Evolutionary conservation across 2,797 vertebrate species (phyloP).

Genomic region (Vipera latastei): DNA sequence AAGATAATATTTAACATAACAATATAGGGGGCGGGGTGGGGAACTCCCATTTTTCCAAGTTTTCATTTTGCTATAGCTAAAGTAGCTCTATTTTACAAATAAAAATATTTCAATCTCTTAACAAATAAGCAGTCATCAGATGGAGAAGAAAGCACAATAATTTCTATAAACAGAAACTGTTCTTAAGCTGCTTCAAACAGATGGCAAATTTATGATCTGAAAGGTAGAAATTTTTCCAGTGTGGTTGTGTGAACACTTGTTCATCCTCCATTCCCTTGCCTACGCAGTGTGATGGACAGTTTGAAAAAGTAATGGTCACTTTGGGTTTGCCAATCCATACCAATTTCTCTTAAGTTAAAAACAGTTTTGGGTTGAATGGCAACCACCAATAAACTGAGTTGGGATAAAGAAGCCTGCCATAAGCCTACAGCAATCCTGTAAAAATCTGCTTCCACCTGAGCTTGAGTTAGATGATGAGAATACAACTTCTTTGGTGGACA

Average conservation of each 20-base stretch:
- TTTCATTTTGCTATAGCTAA: neutral
- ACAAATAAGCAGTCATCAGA: neutral
- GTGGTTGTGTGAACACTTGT: neutral
- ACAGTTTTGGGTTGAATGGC: neutral
- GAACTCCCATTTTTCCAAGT: too few species aligned
- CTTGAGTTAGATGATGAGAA: neutral
- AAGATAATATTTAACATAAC: constrained; percentile 8
- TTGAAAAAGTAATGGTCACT: neutral
- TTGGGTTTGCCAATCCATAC: neutral
- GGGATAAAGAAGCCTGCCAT: neutral
- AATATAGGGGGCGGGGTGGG: neutral
- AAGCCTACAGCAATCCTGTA: neutral
- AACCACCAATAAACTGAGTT: neutral
- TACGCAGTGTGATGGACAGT: neutral
- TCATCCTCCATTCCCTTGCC: neutral
- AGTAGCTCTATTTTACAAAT: neutral
- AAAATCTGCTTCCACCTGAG: neutral
- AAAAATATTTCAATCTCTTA: neutral
- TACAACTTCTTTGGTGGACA: neutral
- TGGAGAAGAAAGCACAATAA: neutral
- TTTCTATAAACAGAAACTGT: neutral
- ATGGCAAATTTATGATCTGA: neutral
- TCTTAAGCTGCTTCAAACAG: neutral
- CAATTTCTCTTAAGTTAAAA: neutral
- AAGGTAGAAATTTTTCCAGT: neutral